phyloP scores from a whole-genome alignment of 2,888 invertebrate genomes.

The Sarcophaga rosellei region DNA sequence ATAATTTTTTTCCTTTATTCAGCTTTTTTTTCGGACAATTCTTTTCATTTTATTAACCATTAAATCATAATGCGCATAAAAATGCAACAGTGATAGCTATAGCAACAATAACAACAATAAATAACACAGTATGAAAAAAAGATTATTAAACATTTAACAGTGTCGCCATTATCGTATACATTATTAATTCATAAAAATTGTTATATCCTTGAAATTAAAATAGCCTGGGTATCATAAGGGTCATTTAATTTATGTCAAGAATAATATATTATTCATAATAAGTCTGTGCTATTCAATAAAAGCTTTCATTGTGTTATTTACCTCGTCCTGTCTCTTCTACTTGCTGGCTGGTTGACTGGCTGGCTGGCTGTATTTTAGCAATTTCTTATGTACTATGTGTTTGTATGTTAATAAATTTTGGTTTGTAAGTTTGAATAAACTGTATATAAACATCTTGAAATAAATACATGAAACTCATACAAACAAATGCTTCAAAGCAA shows the following conservation, averaged over 20 bases:
- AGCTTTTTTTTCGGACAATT: background rate
- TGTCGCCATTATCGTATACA: conserved; percentile 57
- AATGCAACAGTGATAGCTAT: background rate
- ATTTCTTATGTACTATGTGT: background rate
- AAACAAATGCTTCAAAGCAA: too few species aligned
- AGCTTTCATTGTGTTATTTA: conserved; percentile 21
- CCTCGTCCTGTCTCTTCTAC: background rate
- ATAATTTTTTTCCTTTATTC: background rate
- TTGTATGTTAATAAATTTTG: conserved; percentile 4
- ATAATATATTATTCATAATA: conserved; percentile 62
- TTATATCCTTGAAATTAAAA: conserved; percentile 63
- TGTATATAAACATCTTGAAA: conserved; percentile 16
- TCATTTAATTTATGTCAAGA: conserved; percentile 66
- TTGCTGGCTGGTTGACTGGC: background rate
- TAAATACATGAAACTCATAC: conserved; percentile 8
- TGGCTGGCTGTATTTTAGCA: background rate
- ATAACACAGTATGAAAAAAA: background rate
- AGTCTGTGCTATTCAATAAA: conserved; percentile 57
- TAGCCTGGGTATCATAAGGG: conserved; percentile 52
- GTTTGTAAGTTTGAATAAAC: conserved; percentile 1
- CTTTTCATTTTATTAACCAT: conserved; percentile 26
- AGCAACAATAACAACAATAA: conserved; percentile 11
- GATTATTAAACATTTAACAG: conserved; percentile 57
- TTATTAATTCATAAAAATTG: conserved; percentile 59
- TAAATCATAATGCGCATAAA: conserved; percentile 25